Base-by-base conservation (phyloP, 2,113 vertebrate genomes). In the Spermophilus dauricus region DNA sequence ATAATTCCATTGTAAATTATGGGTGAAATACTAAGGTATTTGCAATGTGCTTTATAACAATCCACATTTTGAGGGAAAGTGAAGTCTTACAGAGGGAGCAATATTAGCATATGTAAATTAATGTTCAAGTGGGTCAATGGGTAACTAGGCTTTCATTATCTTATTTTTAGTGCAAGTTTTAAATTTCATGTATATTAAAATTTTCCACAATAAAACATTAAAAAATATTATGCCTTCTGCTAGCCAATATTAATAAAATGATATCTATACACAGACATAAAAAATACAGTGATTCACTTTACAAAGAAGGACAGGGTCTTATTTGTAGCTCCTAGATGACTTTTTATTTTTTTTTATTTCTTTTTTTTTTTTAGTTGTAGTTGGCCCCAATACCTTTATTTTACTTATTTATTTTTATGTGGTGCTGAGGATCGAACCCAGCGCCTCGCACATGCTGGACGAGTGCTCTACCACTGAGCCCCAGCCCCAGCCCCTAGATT, bases 211-310 rank as follows among this genome's bases (percentile, higher is more conserved):
- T 42, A 88, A 91, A 51, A 83, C 48, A 61, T 87, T 65, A 95
- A 90, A 53, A 86, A 61, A 69, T 65, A 72, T 8, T 45, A 26
- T 34, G 2, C 20, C 83, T 82, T 92, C 65, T 63, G 5, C 14
- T 94, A 89, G 75, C 65, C 53, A 97, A n/a, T 75, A 67, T 61
- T 26, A 83, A 65, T 95, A 92, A 89, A 94, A 77, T 81, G 37
- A 92, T 85, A 93, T 63, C 32, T 28, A 76, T 61, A 80, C n/a
- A 92, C 1, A 67, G 58, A 37, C 13, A 73, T 95, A 83, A 96
- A 96, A 86, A 91, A 45, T 86, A 82, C 2, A 95, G 14, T 37
- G 20, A 26, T 67, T 95, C 81, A 20, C n/a, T 94, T 92, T 87
- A 95, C 58, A 96, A 91, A 65, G 32, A 86, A 0, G 69, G 39